Evolutionary conservation across 2,113 vertebrate species (phyloP), one percentile per base, ranked within the genome.

Genomic region (Sitta europaea): DNA sequence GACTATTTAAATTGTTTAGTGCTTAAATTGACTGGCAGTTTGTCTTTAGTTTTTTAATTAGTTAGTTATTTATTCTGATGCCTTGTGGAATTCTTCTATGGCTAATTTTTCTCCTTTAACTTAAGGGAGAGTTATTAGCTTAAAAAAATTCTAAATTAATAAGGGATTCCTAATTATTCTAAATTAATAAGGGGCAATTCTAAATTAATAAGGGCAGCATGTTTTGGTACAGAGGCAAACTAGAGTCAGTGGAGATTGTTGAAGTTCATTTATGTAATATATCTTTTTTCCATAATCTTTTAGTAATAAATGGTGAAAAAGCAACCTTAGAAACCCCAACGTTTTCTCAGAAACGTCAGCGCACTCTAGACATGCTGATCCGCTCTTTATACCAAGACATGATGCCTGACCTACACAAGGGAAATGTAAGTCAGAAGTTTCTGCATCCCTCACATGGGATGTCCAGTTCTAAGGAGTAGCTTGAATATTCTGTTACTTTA

Each of bases 291-390:
- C 42, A 17, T 83, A 72, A 92, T 95, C 13, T 92, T 92, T 42
- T 94, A 99, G 99, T 99, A 98, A 99, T 99, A 97, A 99, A 99
- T 75, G 99, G 99, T 96, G 99, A 99, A 98, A 99, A 99, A 98
- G 99, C 99, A 97, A 99, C 99, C 88, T 97, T 99, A 97, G 99
- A 99, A 98, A 99, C 99, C 9, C 99, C 99, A 25, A 99, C 99
- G 0, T 99, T 99, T 97, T 99, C 99, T 97, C 99, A 99, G 98
- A 99, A 99, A 96, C 99, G 99, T 33, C 99, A 99, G 33, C 98
- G 99, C 68, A 99, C 99, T 29, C 98, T 99, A 19, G 99, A 99
- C 95, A 99, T 99, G 99, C 95, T 99, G 96, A 99, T 99, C 94
- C 98, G 99, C 57, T 99, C 99, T 62, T 98, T 99, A 65, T 98